Percentiles rank a stretch among this genome's conserved stretches.
Evolutionary conservation across 2,113 vertebrate genomes (phyloP).

Genomic region (Odocoileus virginianus): DNA sequence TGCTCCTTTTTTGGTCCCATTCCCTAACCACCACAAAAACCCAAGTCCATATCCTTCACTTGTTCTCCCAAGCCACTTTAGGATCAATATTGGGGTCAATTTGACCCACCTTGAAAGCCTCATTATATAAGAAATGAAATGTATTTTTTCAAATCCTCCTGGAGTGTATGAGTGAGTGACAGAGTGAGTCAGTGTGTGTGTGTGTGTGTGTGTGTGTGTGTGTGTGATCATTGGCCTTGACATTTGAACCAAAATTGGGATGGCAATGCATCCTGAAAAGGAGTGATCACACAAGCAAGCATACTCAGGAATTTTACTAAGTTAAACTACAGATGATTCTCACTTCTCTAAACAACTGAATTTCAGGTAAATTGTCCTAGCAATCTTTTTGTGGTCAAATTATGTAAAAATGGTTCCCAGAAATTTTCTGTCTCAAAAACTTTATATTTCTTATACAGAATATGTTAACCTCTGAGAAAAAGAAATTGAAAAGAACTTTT

Average conservation of each 20-base stretch:
- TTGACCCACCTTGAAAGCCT: not conserved
- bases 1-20: not conserved
- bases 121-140: not conserved
- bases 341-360: not conserved
- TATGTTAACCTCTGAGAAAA: not conserved
- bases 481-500: not conserved
- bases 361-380: not conserved
- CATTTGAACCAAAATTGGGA: not conserved
- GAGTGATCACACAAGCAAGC: not conserved
- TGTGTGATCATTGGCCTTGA: not conserved
- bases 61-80: not conserved
- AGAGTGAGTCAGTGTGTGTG: not conserved
- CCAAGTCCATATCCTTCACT: not conserved
- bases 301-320: not conserved
- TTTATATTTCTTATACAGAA: not conserved
- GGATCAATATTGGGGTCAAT: not conserved
- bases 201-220: not conserved
- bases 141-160: not conserved
- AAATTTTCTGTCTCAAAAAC: not conserved
- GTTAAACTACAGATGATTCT: not conserved
- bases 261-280: not conserved
- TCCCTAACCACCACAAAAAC: not conserved
- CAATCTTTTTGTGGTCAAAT: not conserved
- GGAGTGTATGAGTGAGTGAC: not conserved
- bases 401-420: not conserved